phyloP scores from a whole-genome alignment of 2,113 vertebrate species.

The Oenanthe oenanthe region DNA sequence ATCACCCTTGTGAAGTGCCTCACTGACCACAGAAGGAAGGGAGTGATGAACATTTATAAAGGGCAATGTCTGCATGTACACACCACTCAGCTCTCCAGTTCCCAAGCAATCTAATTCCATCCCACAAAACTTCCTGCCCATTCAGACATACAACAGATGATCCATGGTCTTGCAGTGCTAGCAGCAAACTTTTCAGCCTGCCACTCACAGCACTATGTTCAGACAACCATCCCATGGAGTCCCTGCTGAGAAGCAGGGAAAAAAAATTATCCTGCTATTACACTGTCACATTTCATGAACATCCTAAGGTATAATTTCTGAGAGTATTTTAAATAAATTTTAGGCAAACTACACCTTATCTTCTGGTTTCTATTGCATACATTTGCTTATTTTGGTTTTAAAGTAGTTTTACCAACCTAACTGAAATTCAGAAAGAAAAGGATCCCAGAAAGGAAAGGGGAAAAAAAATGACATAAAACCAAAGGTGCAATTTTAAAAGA shows the following conservation, averaged over 20 bases:
- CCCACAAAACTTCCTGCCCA: not conserved
- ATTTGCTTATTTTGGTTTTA: not conserved
- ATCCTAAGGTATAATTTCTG: not conserved
- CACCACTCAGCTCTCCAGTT: not conserved
- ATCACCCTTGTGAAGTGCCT: not conserved
- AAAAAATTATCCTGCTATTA: not conserved
- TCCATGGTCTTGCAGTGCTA: not conserved
- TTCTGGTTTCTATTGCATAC: not conserved
- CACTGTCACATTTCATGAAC: not conserved
- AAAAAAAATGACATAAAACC: accelerated
- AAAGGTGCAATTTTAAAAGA: not conserved
- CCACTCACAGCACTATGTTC: not conserved
- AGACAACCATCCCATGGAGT: not conserved
- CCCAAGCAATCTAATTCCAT: not conserved
- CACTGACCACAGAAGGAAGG: not conserved
- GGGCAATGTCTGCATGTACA: not conserved
- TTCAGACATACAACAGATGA: not conserved
- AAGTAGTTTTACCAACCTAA: not conserved
- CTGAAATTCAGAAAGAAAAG: not conserved
- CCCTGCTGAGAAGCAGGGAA: not conserved
- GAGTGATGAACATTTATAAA: not conserved
- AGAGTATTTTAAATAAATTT: not conserved
- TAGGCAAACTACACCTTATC: not conserved
- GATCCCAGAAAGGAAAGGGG: not conserved
- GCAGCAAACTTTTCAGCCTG: not conserved